These are phyloP conservation scores for Pipistrellus pipistrellus DNA, from an alignment of 2,797 vertebrate genomes.

Conservation along the genomic window DNA sequence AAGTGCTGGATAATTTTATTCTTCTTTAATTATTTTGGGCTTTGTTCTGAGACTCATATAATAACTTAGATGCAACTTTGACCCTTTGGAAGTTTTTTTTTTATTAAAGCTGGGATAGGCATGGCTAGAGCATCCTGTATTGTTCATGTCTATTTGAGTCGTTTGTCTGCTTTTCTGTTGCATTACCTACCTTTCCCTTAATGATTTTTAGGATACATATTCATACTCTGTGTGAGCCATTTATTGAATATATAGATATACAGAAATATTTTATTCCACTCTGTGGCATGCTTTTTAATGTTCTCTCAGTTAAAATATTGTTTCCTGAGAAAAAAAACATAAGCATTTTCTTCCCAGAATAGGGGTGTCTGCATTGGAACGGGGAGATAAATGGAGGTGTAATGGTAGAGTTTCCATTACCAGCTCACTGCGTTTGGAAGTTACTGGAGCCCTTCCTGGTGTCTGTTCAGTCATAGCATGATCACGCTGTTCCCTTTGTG, in stretches of 20 bases:
- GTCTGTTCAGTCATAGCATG: neutral
- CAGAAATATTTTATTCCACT: neutral
- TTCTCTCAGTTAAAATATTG: neutral
- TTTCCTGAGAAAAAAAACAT: neutral
- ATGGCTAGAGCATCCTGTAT: neutral
- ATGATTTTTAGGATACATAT: neutral
- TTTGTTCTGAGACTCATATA: neutral
- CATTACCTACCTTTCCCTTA: neutral
- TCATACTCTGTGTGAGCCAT: neutral
- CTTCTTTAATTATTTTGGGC: neutral
- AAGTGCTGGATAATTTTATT: neutral
- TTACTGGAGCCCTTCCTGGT: neutral
- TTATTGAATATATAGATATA: neutral
- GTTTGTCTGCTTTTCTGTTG: neutral
- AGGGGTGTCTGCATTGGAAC: neutral
- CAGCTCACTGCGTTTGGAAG: neutral
- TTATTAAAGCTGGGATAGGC: neutral
- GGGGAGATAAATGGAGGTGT: neutral
- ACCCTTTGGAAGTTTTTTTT: neutral
- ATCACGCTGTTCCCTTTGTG: neutral
- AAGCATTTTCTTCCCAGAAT: neutral
- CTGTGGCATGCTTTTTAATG: neutral
- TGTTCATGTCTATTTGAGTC: neutral
- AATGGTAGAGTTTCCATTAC: neutral
- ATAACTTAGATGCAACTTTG: slow-evolving; percentile 51